Base-by-base conservation (phyloP, 2,113 vertebrate genomes). In the Peromyscus californicus region DNA sequence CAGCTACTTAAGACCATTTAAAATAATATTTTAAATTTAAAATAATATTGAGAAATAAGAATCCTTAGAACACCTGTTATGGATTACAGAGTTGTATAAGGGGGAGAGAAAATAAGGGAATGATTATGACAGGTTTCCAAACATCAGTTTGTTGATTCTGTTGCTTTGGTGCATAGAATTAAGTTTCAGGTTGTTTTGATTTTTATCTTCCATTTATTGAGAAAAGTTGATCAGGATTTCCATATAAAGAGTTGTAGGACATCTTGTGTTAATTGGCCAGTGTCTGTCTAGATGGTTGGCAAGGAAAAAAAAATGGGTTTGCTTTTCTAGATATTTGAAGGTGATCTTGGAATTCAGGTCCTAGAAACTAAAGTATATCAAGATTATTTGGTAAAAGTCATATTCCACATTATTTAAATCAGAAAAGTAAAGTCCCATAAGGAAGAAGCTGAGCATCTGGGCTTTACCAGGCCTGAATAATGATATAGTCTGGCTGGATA, bases 141-240 rank as follows among this genome's bases (percentile, higher is more conserved):
- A 90, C 85, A 95, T 70, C 57, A 72, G 31, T 22, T 74, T 67
- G 61, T 67, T 96, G 76, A 91, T 97, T 76, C 88, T 96, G 42
- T 59, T 89, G 33, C 69, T 93, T 82, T 59, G 51, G 61, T 65
- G 69, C 69, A 87, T 65, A 91, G 63, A 92, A 93, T 95, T 96
- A 96, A 90, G 96, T 97, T 95, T 95, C 92, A 97, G 39, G 29
- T 95, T 70, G 51, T 84, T 86, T 80, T 90, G 94, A 39, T 83
- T 92, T 92, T 93, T 83, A 89, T 63, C 57, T 91, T 86, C n/a
- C 94, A 96, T 85, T 97, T 69, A 75, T 8, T 75, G 82, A 93
- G 12, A 36, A 93, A 95, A 93, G 86, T 86, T 83, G 31, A 96
- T 87, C 89, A 93, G 51, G 39, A 97, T 94, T 96, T 94, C 91